Evolutionary conservation across 2,888 invertebrate genomes (phyloP).

Genomic region (Tenthredo notha): DNA sequence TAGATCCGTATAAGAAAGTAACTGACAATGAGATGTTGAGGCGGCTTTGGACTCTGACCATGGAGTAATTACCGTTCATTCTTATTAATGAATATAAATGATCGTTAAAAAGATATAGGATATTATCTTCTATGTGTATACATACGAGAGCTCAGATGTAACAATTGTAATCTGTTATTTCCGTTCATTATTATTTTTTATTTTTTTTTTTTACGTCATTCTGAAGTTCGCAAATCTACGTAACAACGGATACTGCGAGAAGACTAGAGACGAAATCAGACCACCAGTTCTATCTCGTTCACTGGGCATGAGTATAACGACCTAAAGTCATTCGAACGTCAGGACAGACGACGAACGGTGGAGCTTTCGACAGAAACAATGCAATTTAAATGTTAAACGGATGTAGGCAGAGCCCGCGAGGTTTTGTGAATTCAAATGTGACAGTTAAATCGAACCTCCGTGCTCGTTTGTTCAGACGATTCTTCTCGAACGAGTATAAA

Average conservation of each 20-base stretch:
- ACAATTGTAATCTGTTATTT: not conserved
- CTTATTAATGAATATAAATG: conserved; percentile 54
- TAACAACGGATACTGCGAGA: not conserved
- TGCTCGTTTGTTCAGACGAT: conserved; percentile 68
- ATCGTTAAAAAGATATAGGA: not conserved
- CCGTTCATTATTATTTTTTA: not conserved
- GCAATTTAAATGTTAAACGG: conserved; percentile 73
- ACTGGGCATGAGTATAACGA: conserved; percentile 28
- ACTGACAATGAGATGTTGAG: conserved; percentile 19
- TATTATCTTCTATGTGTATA: not conserved
- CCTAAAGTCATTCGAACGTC: conserved; percentile 40
- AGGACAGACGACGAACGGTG: conserved; percentile 5
- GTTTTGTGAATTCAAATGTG: conserved; percentile 69
- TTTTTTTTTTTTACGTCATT: not conserved
- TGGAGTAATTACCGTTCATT: conserved; percentile 53
- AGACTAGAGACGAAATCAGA: not conserved
- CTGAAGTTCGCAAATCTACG: not conserved
- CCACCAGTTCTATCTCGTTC: not conserved
- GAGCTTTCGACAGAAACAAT: conserved; percentile 70
- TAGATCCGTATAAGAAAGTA: conserved; percentile 49
- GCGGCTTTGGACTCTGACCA: conserved; percentile 43
- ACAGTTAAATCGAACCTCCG: conserved; percentile 71
- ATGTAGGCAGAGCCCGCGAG: conserved; percentile 58
- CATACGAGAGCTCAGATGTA: not conserved
- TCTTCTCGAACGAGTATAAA: conserved; percentile 4